Conservation (phyloP, 1,140 invertebrate species). For the Calliopsis andreniformis region DNA sequence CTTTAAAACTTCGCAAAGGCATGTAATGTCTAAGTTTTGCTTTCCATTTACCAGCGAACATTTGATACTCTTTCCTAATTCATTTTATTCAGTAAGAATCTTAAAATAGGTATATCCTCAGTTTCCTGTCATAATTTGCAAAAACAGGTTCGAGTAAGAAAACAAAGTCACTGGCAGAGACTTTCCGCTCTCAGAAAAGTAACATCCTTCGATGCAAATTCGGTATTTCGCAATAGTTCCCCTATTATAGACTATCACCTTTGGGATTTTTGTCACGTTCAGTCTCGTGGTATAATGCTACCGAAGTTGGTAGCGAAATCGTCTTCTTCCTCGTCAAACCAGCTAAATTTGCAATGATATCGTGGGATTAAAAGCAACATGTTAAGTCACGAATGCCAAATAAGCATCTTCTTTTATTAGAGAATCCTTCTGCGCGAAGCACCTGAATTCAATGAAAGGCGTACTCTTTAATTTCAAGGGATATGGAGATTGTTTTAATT, state of each 20-base stretch:
- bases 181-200: conserved; percentile 17
- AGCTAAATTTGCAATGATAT: not conserved
- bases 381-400: no score
- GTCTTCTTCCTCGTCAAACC: not conserved
- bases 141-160: not conserved
- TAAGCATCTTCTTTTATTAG: no score
- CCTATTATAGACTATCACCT: conserved; percentile 10
- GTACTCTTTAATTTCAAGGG: not conserved
- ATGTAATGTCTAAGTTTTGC: no score
- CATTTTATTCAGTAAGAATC: no score
- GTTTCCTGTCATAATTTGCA: not conserved
- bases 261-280: conserved; percentile 42
- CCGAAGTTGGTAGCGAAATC: conserved; percentile 19
- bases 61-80: no score
- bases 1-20: no score
- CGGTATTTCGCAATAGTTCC: conserved; percentile 37
- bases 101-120: no score
- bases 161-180: not conserved
- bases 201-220: conserved; percentile 30
- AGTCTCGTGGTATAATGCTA: conserved; percentile 28
- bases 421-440: no score
- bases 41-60: no score
- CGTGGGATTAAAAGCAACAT: not conserved
- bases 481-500: conserved; percentile 10
- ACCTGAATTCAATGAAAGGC: no score